Evolutionary conservation across 1,140 invertebrate genomes (phyloP).

Genomic region (Babylonia areolata): DNA sequence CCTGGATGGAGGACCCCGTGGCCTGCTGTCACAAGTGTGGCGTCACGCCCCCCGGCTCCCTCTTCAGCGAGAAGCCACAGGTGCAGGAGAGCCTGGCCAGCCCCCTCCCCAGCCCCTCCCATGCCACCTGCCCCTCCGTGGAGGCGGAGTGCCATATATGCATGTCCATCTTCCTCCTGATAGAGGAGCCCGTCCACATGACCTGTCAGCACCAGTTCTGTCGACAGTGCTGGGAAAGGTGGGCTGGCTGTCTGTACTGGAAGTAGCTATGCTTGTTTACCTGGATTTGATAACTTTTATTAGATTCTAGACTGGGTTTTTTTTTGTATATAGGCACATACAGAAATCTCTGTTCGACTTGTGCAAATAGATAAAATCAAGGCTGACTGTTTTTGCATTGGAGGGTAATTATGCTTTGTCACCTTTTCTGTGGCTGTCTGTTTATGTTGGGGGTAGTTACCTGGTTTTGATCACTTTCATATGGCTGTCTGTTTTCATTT

Average conservation of each 20-base stretch:
- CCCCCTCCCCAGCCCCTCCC: constrained; percentile 53
- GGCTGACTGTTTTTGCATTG: too few relatives aligned
- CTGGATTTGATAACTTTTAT: too few relatives aligned
- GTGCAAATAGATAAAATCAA: too few relatives aligned
- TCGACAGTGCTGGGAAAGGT: constrained; percentile 82
- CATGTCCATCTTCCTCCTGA: constrained; percentile 65
- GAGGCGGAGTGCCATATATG: constrained; percentile 83
- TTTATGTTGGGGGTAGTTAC: too few relatives aligned
- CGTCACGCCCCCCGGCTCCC: constrained; percentile 80
- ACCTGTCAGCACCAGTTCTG: constrained; percentile 83
- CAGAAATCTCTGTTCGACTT: too few relatives aligned
- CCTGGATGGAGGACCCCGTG: constrained; percentile 84
- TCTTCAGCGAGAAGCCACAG: constrained; percentile 69
- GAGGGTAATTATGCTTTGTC: too few relatives aligned
- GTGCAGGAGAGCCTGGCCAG: constrained; percentile 64
- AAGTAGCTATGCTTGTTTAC: too few relatives aligned
- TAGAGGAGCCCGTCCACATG: constrained; percentile 77
- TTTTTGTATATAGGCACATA: too few relatives aligned
- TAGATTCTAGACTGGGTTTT: too few relatives aligned
- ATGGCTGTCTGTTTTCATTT: too few relatives aligned
- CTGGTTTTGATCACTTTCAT: too few relatives aligned
- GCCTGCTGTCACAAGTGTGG: constrained; percentile 83
- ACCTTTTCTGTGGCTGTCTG: too few relatives aligned
- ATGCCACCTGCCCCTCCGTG: constrained; percentile 47
- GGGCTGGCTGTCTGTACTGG: constrained; percentile 39